phyloP scores from a whole-genome alignment of 1,140 invertebrate species.

The Dreissena rostriformis region DNA sequence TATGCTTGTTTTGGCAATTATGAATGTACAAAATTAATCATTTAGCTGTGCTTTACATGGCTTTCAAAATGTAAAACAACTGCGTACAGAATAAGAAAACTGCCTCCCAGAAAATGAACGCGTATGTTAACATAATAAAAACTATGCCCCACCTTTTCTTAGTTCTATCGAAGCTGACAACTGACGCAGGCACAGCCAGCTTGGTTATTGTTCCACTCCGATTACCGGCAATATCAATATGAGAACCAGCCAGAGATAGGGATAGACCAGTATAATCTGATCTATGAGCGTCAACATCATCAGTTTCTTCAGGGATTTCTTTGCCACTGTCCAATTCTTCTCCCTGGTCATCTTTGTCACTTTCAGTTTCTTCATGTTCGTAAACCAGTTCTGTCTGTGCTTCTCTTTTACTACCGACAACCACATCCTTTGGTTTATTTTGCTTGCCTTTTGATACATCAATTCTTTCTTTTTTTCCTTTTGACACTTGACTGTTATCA shows the following conservation, averaged over 20 bases:
- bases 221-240: constrained; percentile 48
- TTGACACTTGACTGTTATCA: neutral
- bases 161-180: constrained; percentile 50
- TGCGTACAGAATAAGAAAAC: too few species aligned
- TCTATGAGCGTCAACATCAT: too few species aligned
- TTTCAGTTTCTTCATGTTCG: constrained; percentile 23
- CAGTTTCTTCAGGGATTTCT: neutral
- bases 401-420: too few species aligned
- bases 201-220: constrained; percentile 46
- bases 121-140: too few species aligned
- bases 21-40: too few species aligned
- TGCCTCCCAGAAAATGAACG: too few species aligned
- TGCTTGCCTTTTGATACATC: too few species aligned
- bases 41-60: too few species aligned
- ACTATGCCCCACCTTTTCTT: constrained; percentile 38
- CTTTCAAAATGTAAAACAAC: too few species aligned
- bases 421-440: too few species aligned
- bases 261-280: neutral
- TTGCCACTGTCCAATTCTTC: neutral
- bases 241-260: neutral
- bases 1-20: too few species aligned
- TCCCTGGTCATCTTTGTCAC: neutral
- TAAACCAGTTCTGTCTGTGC: neutral
- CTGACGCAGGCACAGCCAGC: constrained; percentile 21
- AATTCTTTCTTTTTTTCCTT: too few species aligned